phyloP scores from a whole-genome alignment of 1,140 invertebrate genomes.

The Hestina assimilis region DNA sequence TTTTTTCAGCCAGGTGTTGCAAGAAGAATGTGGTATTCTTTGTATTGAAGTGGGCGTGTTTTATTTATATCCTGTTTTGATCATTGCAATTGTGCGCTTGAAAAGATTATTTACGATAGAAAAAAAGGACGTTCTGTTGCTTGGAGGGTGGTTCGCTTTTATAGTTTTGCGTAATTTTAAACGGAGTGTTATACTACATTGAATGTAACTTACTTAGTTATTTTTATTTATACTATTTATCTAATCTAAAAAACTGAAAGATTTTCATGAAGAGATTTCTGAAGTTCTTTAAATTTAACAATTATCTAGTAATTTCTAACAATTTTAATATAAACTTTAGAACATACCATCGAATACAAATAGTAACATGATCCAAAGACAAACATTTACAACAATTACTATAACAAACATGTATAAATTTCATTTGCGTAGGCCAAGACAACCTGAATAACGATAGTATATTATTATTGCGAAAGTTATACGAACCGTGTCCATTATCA shows the following conservation, averaged over 20 bases:
- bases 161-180: neutral
- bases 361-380: no score
- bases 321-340: no score
- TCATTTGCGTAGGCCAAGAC: neutral
- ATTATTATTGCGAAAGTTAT: slow-evolving; percentile 12
- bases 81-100: slow-evolving; percentile 42
- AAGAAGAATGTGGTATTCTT: neutral
- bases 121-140: slow-evolving; percentile 8
- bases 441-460: neutral
- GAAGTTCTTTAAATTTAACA: no score
- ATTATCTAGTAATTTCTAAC: no score
- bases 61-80: slow-evolving; percentile 63
- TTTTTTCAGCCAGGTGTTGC: neutral
- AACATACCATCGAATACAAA: no score
- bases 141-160: neutral
- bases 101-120: slow-evolving; percentile 41
- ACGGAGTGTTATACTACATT: no score
- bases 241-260: no score
- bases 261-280: no score
- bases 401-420: no score
- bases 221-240: no score
- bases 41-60: slow-evolving; percentile 48
- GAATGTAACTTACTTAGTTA: no score
- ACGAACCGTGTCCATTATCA: slow-evolving; percentile 19
- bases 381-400: no score